Base-by-base conservation (phyloP, 2,113 vertebrate genomes). In the Amazona guildingii region DNA sequence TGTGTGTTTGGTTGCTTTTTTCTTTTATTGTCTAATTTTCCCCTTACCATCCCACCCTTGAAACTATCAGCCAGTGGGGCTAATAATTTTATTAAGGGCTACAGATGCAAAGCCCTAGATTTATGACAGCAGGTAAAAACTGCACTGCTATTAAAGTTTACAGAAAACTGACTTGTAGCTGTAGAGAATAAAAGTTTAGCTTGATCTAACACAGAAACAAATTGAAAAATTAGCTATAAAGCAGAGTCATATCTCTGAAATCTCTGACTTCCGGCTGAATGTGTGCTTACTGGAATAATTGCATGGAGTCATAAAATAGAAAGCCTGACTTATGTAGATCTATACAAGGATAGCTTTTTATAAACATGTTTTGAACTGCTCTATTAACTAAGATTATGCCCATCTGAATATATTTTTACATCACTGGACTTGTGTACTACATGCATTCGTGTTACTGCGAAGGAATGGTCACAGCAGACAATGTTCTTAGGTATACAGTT, bases 11-110 rank as follows among this genome's bases (percentile, higher is more conserved):
- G 19, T 89, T 81, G 16, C 8, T 76, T 92, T 66, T n/a, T 46
- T 23, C 64, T 88, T 72, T 76, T 13, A 25, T 41, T 81, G 63
- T 41, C 27, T 37, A 63, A 19, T 10, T 77, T 68, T n/a, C 4
- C 8, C 1, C 1, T 74, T 69, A 18, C 5, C 11, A 72, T 1
- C 1, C 1, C 2, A 5, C 3, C 1, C 14, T 46, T 11, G 73
- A 48, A 88, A 81, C 37, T 41, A 28, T 70, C 21, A 78, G 21
- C 11, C 17, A 88, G 6, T 18, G 3, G 10, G 8, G 4, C 2
- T 86, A 79, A 69, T 73, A 0, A 25, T 74, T 94, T 83, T 62
- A 4, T 74, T 74, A 67, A 63, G 10, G 18, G 37, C 15, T 91
- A 23, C 11, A 75, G 44, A 66, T 74, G 7, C 41, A 69, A 67